Percentiles rank a stretch among this genome's conserved stretches.
These are phyloP conservation scores for Murina feae DNA, from an alignment of 2,113 vertebrate species.

Conservation along the genomic window DNA sequence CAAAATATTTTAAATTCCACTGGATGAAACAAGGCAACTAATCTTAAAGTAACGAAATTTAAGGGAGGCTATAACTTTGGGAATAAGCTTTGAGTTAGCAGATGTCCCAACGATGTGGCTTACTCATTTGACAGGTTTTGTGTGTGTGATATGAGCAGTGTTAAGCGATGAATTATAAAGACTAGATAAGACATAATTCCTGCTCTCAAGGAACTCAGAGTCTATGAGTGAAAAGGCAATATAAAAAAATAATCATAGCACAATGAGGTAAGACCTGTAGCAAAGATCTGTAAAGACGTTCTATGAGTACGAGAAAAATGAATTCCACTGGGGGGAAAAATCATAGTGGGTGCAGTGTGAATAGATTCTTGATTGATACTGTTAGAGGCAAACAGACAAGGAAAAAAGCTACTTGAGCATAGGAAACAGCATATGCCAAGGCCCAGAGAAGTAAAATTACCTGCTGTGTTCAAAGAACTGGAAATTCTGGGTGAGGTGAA, in stretches of 20 bases:
- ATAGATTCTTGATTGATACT: constrained; percentile 22
- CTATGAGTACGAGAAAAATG: not conserved
- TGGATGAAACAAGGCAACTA: not conserved
- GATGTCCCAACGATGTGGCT: not conserved
- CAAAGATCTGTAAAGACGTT: not conserved
- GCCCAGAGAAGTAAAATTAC: not conserved
- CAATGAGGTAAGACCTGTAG: not conserved
- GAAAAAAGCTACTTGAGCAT: not conserved
- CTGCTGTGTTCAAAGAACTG: not conserved
- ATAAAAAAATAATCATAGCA: not conserved
- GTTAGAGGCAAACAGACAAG: not conserved
- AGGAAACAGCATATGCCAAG: not conserved
- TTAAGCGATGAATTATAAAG: not conserved
- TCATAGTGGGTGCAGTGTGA: not conserved
- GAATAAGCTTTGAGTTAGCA: not conserved
- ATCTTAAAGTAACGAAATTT: not conserved
- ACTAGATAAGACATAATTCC: not conserved
- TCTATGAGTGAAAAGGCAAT: constrained; percentile 4
- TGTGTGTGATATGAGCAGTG: not conserved
- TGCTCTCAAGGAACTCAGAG: not conserved
- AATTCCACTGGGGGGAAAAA: not conserved
- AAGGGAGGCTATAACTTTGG: not conserved
- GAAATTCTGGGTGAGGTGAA: not conserved
- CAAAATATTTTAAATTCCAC: not conserved
- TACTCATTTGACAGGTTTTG: not conserved